These are phyloP conservation scores for Drosophila guanche DNA, from an alignment of 1,140 invertebrate species.

Conservation along the genomic window DNA sequence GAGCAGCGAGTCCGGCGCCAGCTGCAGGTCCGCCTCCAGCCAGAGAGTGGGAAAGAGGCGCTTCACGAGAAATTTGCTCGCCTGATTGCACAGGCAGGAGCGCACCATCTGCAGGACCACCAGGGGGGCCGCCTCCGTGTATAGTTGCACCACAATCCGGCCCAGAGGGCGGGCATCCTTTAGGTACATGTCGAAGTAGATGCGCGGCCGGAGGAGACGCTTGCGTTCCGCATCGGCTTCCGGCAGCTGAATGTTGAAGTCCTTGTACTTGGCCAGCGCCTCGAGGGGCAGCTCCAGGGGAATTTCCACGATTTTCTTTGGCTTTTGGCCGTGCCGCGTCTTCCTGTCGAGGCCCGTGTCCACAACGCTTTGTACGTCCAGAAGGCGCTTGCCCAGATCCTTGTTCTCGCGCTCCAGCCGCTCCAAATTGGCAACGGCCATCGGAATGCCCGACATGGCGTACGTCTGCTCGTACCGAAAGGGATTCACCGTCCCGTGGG, in stretches of 20 bases:
- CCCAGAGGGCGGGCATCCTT: conserved; percentile 59
- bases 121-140: conserved; percentile 71
- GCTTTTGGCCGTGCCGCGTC: not conserved
- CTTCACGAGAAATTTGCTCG: conserved; percentile 42
- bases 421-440: conserved; percentile 32
- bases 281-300: conserved; percentile 31
- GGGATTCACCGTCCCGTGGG: conserved; percentile 54
- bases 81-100: conserved; percentile 47
- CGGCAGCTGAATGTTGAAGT: conserved; percentile 42
- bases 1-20: conserved; percentile 22
- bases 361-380: conserved; percentile 36
- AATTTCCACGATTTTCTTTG: no score
- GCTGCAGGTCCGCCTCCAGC: conserved; percentile 62
- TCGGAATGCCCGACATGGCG: conserved; percentile 36
- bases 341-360: conserved; percentile 40
- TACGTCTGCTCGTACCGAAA: conserved; percentile 41
- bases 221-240: conserved; percentile 35
- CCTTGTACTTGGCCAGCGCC: conserved; percentile 53
- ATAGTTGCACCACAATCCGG: conserved; percentile 63
- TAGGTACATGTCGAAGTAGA: conserved; percentile 66
- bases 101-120: conserved; percentile 70
- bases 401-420: conserved; percentile 42
- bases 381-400: conserved; percentile 39
- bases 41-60: conserved; percentile 69
- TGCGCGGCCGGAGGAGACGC: conserved; percentile 55